A percentile compares a stretch with the other conserved stretches of the same genome.
These are phyloP conservation scores for Hafferia zeledoni DNA, from an alignment of 2,797 vertebrate genomes.

Conservation along the genomic window DNA sequence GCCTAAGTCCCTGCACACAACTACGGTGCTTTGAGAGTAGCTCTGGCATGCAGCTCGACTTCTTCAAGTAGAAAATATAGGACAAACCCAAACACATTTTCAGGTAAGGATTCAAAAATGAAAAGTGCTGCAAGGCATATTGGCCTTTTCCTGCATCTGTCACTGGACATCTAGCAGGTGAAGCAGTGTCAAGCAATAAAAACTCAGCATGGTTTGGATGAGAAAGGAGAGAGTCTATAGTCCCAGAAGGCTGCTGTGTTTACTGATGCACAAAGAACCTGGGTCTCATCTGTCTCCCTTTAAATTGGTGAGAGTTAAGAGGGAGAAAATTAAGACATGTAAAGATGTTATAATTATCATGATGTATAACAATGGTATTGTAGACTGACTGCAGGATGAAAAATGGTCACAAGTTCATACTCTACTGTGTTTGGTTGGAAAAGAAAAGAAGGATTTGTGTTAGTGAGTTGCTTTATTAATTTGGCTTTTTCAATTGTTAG, in stretches of 20 bases:
- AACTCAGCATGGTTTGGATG: not conserved
- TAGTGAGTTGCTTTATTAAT: not conserved
- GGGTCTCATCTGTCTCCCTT: not conserved
- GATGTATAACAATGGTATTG: not conserved
- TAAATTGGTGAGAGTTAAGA: not conserved
- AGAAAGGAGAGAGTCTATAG: not conserved
- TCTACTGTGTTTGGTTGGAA: not conserved
- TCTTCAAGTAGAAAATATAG: not conserved
- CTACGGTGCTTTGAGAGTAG: not conserved
- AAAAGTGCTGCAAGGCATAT: not conserved
- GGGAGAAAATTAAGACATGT: not conserved
- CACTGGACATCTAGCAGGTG: not conserved
- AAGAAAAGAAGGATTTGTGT: not conserved
- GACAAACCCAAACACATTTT: not conserved
- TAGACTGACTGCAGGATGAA: not conserved
- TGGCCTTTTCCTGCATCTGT: not conserved
- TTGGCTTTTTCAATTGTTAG: not conserved
- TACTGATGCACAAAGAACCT: not conserved
- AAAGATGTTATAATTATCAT: not conserved
- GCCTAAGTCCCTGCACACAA: not conserved
- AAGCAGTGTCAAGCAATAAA: not conserved
- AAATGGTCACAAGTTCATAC: not conserved
- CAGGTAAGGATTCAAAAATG: not conserved
- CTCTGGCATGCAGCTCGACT: not conserved
- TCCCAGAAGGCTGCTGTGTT: not conserved